Base-by-base conservation (phyloP, 2,888 invertebrate genomes). In the Leucania comma region DNA sequence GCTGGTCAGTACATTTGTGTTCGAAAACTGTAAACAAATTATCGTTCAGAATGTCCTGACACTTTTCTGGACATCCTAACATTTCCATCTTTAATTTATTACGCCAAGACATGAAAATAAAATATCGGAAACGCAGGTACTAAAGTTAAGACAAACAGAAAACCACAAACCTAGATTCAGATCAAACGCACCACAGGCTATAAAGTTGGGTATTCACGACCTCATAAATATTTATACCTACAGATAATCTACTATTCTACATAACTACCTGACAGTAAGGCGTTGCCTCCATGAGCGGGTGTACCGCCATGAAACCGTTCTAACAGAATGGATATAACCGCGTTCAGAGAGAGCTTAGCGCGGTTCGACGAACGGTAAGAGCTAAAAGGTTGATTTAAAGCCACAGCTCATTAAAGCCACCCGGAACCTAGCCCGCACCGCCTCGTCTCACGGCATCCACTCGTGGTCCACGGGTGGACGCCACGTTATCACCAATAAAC, bases 141-240 rank as follows among this genome's bases (percentile, higher is more conserved):
- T 70, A 53, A 70, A 70, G 42, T 20, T 4, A n/a, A 29, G 4
- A 35, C 9, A 58, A 4, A 46, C 12, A 38, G 24, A 46, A 59
- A 42, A 53, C 42, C 24, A 38, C 61, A 56, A 56, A 56, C 29
- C 54, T 48, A 56, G 35, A 48, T 56, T 71, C 17, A 38, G 54
- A 62, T 56, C 29, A 62, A 54, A 71, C 38, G 26, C 10, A 70
- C 26, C 29, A 24, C 48, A 71, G 17, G 3, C 48, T 9, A 38
- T 61, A 61, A 71, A 61, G 61, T 56, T 24, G 6, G n/a, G 9
- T 61, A 61, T 71, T 71, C 35, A 71, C n/a, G 24, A 71, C 48
- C 14, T 62, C 38, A 50, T 71, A 62, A 71, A 71, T 71, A 71
- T 61, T 71, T 17, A 29, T 24, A 46, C 3, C 35, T 20, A 35